Base-by-base conservation (phyloP, 2,888 invertebrate species). In the Coremacera marginata region DNA sequence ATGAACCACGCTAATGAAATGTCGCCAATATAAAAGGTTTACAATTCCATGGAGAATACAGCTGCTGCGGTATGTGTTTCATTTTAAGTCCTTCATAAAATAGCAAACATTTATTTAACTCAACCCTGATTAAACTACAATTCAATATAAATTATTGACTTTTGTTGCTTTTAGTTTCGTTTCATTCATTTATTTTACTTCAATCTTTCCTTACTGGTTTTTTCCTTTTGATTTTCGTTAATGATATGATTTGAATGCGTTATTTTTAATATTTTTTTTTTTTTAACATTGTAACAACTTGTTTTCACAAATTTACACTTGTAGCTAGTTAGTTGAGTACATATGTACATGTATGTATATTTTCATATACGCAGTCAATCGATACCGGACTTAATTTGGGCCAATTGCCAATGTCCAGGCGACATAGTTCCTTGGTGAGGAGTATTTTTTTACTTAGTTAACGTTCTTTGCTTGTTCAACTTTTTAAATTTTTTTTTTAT, bases 1-100 rank as follows among this genome's bases (percentile, higher is more conserved):
- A 14, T 37, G 37, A 11, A 14, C 49, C 68, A 19, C 52, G 51
- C 52, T 73, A 65, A 73, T 25, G 49, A 72, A 72, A 72, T 49
- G 16, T 49, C 37, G 67, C 44, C 34, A 37, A 37, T 60, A 60
- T 79, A 83, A 87, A 88, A 92, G 92, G 91, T 92, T 89, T 93
- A 93, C 91, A 92, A 93, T 91, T 93, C 93, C 86, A 92, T 92
- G 91, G 92, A 92, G 89, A 91, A 90, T 88, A 90, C 90, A 86
- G 88, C 90, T 85, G 88, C 90, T 85, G 90, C 89, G 91, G 92
- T 91, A 92, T 89, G 91, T 92, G 89, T 74, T 74, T 72, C n/a
- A 72, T 60, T 27, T 65, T 57, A 75, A 77, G 65, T 70, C 79
- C 79, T 78, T 34, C 60, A 67, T 78, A 27, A 76, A 68, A 71